Conservation (phyloP, 1,140 invertebrate genomes). For the Phymastichus coffea region DNA sequence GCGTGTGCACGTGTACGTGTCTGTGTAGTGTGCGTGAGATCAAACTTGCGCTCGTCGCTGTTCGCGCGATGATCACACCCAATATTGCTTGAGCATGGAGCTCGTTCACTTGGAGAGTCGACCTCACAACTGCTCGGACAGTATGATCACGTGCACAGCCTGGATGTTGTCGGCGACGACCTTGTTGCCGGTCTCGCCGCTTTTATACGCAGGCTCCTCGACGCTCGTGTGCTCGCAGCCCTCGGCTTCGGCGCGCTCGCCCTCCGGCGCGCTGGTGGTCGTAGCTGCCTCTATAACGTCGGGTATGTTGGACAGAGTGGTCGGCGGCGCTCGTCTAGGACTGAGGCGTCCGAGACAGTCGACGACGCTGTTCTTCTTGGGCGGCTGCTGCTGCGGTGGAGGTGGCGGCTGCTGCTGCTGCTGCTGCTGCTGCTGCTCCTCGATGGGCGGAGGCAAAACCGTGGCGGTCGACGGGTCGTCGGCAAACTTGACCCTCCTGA, state of each 20-base stretch:
- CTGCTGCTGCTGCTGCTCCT: background rate
- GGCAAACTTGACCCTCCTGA: constrained; percentile 2
- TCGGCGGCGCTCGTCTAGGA: constrained; percentile 32
- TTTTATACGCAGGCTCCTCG: too few species aligned
- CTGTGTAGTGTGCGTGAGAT: too few species aligned
- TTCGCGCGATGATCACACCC: background rate
- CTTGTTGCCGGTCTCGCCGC: constrained; percentile 45
- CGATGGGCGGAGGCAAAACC: background rate
- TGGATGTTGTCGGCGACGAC: constrained; percentile 41
- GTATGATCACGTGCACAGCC: constrained; percentile 53
- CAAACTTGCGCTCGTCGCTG: too few species aligned
- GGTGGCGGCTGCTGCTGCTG: background rate
- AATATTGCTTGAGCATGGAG: constrained; percentile 32
- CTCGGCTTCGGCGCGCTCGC: constrained; percentile 52
- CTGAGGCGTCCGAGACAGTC: constrained; percentile 33
- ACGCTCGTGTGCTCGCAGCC: constrained; percentile 49
- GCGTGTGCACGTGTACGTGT: too few species aligned
- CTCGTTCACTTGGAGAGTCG: constrained; percentile 6
- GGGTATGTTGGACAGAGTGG: constrained; percentile 35
- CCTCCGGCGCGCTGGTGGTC: constrained; percentile 32
- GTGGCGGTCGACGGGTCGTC: background rate
- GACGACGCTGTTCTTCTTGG: constrained; percentile 1
- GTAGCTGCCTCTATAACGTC: constrained; percentile 42
- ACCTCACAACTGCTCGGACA: constrained; percentile 54
- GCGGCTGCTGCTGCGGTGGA: background rate